phyloP scores from a whole-genome alignment of 1,140 invertebrate species.

The Drusus annulatus region DNA sequence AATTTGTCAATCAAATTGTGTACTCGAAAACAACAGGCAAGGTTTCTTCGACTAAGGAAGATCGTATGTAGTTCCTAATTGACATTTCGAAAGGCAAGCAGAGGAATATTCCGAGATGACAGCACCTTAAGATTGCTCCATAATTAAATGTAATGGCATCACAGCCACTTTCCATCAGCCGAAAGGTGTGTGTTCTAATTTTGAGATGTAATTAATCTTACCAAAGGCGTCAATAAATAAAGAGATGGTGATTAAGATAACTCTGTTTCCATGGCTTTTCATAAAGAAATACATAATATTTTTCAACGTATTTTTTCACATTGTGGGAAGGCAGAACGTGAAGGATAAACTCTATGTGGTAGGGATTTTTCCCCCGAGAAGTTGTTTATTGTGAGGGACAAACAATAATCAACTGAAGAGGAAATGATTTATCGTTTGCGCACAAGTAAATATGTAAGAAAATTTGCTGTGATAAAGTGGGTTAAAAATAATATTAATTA shows the following conservation, averaged over 20 bases:
- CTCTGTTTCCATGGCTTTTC: background rate
- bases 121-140: conserved; percentile 10
- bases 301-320: too few relatives aligned
- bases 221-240: background rate
- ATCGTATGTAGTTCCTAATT: conserved; percentile 10
- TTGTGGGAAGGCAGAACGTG: background rate
- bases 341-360: too few relatives aligned
- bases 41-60: background rate
- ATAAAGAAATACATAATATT: background rate
- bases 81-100: background rate
- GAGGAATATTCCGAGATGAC: conserved; percentile 1
- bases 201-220: conserved; percentile 21
- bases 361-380: too few relatives aligned
- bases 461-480: too few relatives aligned
- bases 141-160: conserved; percentile 4
- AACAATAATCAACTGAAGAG: too few relatives aligned
- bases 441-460: too few relatives aligned
- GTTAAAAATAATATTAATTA: too few relatives aligned
- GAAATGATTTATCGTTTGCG: too few relatives aligned
- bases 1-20: too few relatives aligned
- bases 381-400: too few relatives aligned
- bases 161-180: background rate
- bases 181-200: background rate
- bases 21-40: too few relatives aligned
- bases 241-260: background rate